These are phyloP conservation scores for Zaprionus vittiger DNA, from an alignment of 1,140 invertebrate genomes.

Conservation along the genomic window DNA sequence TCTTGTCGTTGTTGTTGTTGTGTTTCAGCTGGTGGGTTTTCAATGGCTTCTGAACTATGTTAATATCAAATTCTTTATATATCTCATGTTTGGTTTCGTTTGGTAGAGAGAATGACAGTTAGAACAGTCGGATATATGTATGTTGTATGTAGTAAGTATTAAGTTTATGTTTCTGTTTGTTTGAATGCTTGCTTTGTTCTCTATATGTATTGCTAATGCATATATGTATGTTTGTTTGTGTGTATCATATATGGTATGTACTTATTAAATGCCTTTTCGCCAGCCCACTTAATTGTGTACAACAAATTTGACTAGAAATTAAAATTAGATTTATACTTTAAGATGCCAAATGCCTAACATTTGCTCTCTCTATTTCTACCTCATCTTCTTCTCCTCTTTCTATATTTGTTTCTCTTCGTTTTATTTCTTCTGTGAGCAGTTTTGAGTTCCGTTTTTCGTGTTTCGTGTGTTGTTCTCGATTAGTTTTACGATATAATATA, in stretches of 20 bases:
- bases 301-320: conserved; percentile 78
- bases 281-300: conserved; percentile 24
- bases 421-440: conserved; percentile 21
- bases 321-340: conserved; percentile 44
- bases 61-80: conserved; percentile 21
- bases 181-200: conserved; percentile 17
- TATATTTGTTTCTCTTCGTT: not conserved
- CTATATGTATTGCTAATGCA: conserved; percentile 8
- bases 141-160: not conserved
- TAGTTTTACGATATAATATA: conserved; percentile 28
- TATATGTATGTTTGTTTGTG: conserved; percentile 43
- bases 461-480: conserved; percentile 21
- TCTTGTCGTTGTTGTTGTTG: not conserved
- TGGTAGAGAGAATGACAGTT: conserved; percentile 17
- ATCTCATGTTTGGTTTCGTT: conserved; percentile 21
- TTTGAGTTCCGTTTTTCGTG: conserved; percentile 12
- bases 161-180: conserved; percentile 7
- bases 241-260: conserved; percentile 34
- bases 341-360: conserved; percentile 43
- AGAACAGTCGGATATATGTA: conserved; percentile 12
- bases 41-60: conserved; percentile 33
- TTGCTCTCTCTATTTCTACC: conserved; percentile 18
- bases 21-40: conserved; percentile 42
- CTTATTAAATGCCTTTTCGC: conserved; percentile 56
- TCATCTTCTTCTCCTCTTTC: conserved; percentile 8